phyloP scores from a whole-genome alignment of 2,113 vertebrate genomes.

The Silurus asotus region DNA sequence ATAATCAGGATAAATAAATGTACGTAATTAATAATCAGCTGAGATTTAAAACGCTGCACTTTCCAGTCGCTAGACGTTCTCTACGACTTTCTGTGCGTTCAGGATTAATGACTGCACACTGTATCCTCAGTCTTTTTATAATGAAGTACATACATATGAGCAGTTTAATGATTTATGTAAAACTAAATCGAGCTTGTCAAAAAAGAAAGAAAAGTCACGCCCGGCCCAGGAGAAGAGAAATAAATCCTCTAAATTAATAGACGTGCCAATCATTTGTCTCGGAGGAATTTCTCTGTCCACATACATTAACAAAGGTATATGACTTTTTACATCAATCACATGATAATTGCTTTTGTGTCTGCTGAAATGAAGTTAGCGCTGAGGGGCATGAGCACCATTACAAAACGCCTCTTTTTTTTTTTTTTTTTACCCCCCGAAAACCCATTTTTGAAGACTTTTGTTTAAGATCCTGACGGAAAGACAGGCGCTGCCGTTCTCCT shows the following conservation, averaged over 20 bases:
- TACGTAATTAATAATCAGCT: slow-evolving; percentile 1
- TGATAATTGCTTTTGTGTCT: slow-evolving; percentile 57
- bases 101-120: no score
- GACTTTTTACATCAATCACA: slow-evolving; percentile 50
- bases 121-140: not conserved
- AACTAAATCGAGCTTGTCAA: slow-evolving; percentile 48
- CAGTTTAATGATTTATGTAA: slow-evolving; percentile 46
- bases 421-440: slow-evolving; percentile 2
- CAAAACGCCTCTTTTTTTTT: slow-evolving; percentile 34
- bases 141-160: slow-evolving; percentile 41
- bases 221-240: slow-evolving; percentile 17
- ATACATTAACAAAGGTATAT: slow-evolving; percentile 45
- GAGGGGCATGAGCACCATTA: slow-evolving; percentile 41
- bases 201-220: slow-evolving; percentile 1
- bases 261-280: slow-evolving; percentile 60
- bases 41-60: not conserved
- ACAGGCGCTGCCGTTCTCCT: slow-evolving; percentile 23
- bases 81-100: not conserved
- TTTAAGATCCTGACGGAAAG: slow-evolving; percentile 46
- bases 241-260: slow-evolving; percentile 55
- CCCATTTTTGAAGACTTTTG: slow-evolving; percentile 55
- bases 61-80: not conserved
- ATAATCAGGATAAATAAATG: not conserved
- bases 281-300: slow-evolving; percentile 44
- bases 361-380: slow-evolving; percentile 43